Percentiles rank a stretch among this genome's conserved stretches.
phyloP scores from a whole-genome alignment of 2,113 vertebrate genomes.

The Anser cygnoides region DNA sequence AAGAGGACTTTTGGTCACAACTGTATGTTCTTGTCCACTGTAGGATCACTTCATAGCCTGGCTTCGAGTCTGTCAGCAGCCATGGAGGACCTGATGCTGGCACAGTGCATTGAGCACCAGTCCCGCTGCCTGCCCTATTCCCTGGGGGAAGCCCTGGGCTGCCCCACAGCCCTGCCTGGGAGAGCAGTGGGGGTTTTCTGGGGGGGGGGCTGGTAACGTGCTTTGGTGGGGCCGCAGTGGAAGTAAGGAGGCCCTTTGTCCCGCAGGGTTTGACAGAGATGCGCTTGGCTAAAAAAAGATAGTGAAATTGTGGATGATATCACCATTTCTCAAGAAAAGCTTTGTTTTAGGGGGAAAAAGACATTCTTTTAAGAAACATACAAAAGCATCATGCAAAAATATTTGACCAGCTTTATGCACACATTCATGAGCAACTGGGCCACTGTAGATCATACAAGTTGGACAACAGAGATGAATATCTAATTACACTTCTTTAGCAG shows the following conservation, averaged over 20 bases:
- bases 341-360: background rate
- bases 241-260: slow-evolving; percentile 1
- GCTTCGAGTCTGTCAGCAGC: background rate
- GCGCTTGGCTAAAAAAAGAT: background rate
- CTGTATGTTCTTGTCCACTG: background rate
- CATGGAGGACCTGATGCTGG: background rate
- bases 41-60: background rate
- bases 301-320: background rate
- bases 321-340: slow-evolving; percentile 19
- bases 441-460: background rate
- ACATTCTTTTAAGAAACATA: slow-evolving; percentile 6
- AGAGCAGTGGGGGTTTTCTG: background rate
- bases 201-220: too few species aligned
- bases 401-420: slow-evolving; percentile 8
- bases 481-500: background rate
- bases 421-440: background rate
- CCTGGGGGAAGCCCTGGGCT: background rate
- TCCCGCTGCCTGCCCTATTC: background rate
- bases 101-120: background rate
- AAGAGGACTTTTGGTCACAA: background rate
- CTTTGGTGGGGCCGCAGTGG: background rate
- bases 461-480: background rate
- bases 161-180: background rate
- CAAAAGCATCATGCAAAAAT: background rate
- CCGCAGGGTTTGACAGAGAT: background rate